Evolutionary conservation across 1,140 invertebrate species (phyloP).

Genomic region (Drosophila mojavensis): DNA sequence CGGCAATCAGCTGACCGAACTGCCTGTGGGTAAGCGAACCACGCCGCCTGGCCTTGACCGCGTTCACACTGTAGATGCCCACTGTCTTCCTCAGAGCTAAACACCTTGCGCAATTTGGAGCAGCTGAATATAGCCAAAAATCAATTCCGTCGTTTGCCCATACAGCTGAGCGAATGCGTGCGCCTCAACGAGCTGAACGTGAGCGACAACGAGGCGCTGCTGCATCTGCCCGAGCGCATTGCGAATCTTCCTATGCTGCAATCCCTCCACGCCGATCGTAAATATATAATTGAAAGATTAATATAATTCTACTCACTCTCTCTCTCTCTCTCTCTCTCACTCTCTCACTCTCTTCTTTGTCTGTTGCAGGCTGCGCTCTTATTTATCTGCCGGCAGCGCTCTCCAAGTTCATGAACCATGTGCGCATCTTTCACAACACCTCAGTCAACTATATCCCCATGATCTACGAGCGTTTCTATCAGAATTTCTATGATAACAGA

Average conservation of each 20-base stretch:
- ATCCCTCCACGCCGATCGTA: constrained; percentile 77
- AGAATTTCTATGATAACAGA: constrained; percentile 76
- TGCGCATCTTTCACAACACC: constrained; percentile 82
- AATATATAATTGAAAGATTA: constrained; percentile 23
- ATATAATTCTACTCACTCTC: background rate
- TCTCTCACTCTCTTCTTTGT: background rate
- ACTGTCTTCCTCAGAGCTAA: constrained; percentile 53
- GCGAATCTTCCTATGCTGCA: constrained; percentile 73
- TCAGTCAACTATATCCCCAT: constrained; percentile 79
- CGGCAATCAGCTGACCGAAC: constrained; percentile 68
- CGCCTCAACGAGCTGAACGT: constrained; percentile 77
- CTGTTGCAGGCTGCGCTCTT: constrained; percentile 67
- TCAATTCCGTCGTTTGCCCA: constrained; percentile 66
- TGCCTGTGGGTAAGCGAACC: constrained; percentile 66
- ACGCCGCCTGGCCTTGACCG: background rate
- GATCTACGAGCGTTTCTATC: constrained; percentile 77
- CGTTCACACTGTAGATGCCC: background rate
- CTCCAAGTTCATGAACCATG: constrained; percentile 77
- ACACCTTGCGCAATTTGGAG: constrained; percentile 73
- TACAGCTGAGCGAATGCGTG: constrained; percentile 74
- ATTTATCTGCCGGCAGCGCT: constrained; percentile 78
- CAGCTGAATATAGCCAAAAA: constrained; percentile 78
- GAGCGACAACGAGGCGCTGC: constrained; percentile 73
- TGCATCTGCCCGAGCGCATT: constrained; percentile 79
- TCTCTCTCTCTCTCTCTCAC: background rate